phyloP scores from a whole-genome alignment of 2,888 invertebrate genomes.

The Apamea epomidion region DNA sequence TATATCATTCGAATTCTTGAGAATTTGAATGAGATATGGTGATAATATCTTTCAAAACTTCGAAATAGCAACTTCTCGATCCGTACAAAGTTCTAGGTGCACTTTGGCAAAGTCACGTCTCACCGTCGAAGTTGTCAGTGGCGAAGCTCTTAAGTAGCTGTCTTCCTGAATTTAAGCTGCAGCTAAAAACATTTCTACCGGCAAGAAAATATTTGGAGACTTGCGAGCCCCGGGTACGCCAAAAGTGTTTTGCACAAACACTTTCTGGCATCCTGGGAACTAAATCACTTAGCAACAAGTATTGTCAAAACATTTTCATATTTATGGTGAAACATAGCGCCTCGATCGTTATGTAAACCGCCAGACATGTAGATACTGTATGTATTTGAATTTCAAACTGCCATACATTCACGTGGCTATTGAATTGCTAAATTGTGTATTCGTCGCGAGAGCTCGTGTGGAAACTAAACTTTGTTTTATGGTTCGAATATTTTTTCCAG shows the following conservation, averaged over 20 bases:
- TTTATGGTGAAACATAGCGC: conserved; percentile 31
- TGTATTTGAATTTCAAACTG: conserved; percentile 53
- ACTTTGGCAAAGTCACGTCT: conserved; percentile 24
- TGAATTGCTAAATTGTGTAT: conserved; percentile 44
- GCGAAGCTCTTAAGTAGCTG: neutral
- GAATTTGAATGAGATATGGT: no score
- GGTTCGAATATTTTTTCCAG: conserved; percentile 7
- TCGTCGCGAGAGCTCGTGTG: conserved; percentile 26
- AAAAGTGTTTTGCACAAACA: neutral
- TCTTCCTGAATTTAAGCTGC: neutral
- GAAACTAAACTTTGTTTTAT: conserved; percentile 25
- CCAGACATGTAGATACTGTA: conserved; percentile 39
- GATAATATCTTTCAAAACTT: neutral
- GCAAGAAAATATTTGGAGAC: neutral
- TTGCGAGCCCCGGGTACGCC: neutral
- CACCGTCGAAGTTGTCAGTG: neutral
- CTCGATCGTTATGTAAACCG: conserved; percentile 39
- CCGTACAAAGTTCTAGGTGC: neutral
- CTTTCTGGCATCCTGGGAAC: neutral
- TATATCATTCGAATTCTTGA: no score
- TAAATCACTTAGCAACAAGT: conserved; percentile 17
- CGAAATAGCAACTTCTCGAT: neutral
- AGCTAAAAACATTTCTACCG: neutral
- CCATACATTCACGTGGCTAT: conserved; percentile 34
- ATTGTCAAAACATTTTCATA: conserved; percentile 27